phyloP scores from a whole-genome alignment of 2,797 vertebrate species.

The Pipistrellus nathusii region DNA sequence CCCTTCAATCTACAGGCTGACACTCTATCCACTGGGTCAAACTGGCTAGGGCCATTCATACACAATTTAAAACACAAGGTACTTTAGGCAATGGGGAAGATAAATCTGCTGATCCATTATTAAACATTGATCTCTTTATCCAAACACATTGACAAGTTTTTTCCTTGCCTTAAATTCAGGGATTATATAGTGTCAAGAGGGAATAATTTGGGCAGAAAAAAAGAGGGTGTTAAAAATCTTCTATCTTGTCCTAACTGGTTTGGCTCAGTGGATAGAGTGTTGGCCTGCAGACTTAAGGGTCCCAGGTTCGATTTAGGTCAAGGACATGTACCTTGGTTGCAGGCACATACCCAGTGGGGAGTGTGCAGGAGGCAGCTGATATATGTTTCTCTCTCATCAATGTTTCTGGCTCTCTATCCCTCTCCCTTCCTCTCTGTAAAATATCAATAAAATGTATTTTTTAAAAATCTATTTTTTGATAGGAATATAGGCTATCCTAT shows the following conservation, averaged over 20 bases:
- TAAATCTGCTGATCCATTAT: neutral
- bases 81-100: neutral
- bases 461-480: neutral
- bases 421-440: too few species aligned
- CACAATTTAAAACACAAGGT: conserved; percentile 41
- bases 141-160: conserved; percentile 13
- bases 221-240: neutral
- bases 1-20: too few species aligned
- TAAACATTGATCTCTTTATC: neutral
- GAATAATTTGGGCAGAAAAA: conserved; percentile 39
- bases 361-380: too few species aligned
- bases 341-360: too few species aligned
- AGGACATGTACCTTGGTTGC: too few species aligned
- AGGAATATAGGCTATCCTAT: neutral
- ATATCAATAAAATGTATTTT: too few species aligned
- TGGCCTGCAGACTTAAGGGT: too few species aligned
- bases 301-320: too few species aligned
- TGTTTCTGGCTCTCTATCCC: too few species aligned
- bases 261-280: too few species aligned
- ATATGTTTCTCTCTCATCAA: too few species aligned
- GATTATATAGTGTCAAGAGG: conserved; percentile 47
- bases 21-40: too few species aligned
- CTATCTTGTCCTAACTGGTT: neutral
- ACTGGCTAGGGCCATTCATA: neutral
- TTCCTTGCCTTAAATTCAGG: conserved; percentile 61